phyloP scores from a whole-genome alignment of 2,888 invertebrate genomes.

The Disparrhopalites patrizii region DNA sequence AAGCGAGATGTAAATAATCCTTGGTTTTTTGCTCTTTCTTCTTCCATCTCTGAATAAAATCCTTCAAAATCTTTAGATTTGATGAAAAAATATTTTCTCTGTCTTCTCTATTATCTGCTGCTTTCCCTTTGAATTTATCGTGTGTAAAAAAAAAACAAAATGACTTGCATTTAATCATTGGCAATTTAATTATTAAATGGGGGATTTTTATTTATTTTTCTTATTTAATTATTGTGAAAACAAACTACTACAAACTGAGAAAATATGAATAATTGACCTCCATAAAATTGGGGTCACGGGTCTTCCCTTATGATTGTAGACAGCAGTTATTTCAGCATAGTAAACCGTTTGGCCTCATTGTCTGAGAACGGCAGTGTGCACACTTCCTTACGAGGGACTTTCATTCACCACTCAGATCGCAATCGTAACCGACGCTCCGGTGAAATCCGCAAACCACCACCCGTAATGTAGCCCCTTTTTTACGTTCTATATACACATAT shows the following conservation, averaged over 20 bases:
- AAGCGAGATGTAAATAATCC: no score
- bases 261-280: no score
- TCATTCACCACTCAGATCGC: slow-evolving; percentile 22
- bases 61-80: no score
- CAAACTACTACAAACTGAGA: no score
- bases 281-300: no score
- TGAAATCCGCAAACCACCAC: slow-evolving; percentile 19
- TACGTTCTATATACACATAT: neutral
- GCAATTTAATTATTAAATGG: neutral
- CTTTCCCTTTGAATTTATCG: no score
- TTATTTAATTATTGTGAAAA: neutral
- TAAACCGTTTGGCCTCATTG: slow-evolving; percentile 15
- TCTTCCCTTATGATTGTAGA: no score
- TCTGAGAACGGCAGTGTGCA: neutral
- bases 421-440: slow-evolving; percentile 18
- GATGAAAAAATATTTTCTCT: no score
- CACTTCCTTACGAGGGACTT: neutral
- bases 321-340: slow-evolving; percentile 28
- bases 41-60: no score
- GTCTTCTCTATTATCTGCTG: no score
- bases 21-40: no score
- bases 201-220: neutral
- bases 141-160: no score
- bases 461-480: slow-evolving; percentile 20
- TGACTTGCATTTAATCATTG: neutral